phyloP scores from a whole-genome alignment of 2,888 invertebrate species.

The Gymnoscelis rufifasciata region DNA sequence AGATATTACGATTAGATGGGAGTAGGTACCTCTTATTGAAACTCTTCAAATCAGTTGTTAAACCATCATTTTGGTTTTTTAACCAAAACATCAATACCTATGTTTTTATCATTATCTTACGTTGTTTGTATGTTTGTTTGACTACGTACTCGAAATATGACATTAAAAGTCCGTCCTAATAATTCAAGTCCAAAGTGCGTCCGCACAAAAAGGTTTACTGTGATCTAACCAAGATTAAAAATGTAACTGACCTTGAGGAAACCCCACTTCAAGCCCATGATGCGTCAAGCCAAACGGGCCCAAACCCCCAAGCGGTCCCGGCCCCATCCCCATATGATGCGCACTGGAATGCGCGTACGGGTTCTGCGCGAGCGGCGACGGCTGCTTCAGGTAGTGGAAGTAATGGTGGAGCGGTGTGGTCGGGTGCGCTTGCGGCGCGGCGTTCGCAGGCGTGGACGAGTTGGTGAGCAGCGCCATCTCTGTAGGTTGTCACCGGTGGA shows the following conservation, averaged over 20 bases:
- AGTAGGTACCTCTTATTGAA: no score
- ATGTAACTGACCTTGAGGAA: conserved; percentile 66
- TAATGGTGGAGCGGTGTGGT: conserved; percentile 77
- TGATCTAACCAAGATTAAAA: background rate
- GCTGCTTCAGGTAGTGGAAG: conserved; percentile 79
- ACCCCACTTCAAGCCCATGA: conserved; percentile 72
- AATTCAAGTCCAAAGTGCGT: no score
- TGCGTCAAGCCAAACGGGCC: conserved; percentile 72
- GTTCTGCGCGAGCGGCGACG: conserved; percentile 71
- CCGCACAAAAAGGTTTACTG: no score
- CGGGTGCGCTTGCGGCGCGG: conserved; percentile 66
- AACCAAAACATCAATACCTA: no score
- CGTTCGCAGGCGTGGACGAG: conserved; percentile 59
- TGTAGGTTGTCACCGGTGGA: conserved; percentile 59
- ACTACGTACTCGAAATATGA: no score
- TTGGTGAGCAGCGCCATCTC: conserved; percentile 73
- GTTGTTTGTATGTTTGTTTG: no score
- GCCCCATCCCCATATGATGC: conserved; percentile 79
- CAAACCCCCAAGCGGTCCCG: conserved; percentile 67
- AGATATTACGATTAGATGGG: no score
- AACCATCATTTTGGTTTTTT: no score
- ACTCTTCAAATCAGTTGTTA: no score
- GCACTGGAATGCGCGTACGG: conserved; percentile 71
- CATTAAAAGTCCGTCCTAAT: no score
- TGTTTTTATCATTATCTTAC: no score